A percentile compares a stretch with the other conserved stretches of the same genome.
These are phyloP conservation scores for Apteryx mantelli DNA, from an alignment of 2,113 vertebrate species.

Conservation along the genomic window DNA sequence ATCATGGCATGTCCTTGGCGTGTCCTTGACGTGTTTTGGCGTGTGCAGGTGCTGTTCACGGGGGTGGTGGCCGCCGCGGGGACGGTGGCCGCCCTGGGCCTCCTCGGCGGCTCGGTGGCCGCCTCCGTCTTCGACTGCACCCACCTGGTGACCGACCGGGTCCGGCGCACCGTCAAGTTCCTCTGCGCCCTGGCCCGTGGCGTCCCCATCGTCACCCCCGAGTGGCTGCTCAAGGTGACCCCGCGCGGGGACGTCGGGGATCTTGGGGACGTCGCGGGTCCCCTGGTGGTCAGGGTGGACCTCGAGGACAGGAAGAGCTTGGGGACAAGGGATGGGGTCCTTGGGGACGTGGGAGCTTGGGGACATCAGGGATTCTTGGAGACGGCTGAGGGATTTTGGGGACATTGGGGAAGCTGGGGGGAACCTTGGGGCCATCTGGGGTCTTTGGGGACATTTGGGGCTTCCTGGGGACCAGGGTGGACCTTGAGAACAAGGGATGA, in stretches of 20 bases:
- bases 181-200: background rate
- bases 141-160: slow-evolving; percentile 21
- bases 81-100: background rate
- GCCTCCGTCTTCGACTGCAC: background rate
- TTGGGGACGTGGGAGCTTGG: background rate
- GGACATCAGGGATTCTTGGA: no score
- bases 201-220: background rate
- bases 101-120: background rate
- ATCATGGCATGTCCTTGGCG: no score
- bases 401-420: no score
- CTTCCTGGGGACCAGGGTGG: no score
- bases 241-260: background rate
- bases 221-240: background rate
- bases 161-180: background rate
- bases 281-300: background rate
- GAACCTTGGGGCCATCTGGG: no score
- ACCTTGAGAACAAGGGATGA: background rate
- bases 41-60: background rate
- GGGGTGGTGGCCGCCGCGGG: background rate
- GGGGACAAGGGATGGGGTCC: background rate
- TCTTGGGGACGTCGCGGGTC: background rate
- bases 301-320: background rate
- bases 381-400: no score
- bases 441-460: background rate
- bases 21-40: background rate